Conservation (phyloP, 2,888 invertebrate species). For the Pyrrhia umbra region DNA sequence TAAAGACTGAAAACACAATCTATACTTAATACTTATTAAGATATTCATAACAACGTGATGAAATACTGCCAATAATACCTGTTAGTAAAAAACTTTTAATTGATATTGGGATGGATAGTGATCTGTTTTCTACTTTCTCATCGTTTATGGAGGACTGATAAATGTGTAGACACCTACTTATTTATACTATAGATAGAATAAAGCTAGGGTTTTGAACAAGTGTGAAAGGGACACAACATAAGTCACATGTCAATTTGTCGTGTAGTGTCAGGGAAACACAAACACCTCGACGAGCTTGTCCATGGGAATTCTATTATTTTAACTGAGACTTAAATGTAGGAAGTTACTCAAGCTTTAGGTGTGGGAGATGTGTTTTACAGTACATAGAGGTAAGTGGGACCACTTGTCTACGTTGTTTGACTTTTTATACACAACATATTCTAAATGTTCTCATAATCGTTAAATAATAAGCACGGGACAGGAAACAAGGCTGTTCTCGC, state of each 20-base stretch:
- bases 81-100: no score
- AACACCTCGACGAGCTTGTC: conserved; percentile 68
- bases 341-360: conserved; percentile 22
- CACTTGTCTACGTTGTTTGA: conserved; percentile 27
- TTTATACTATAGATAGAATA: no score
- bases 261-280: conserved; percentile 72
- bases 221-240: conserved; percentile 63
- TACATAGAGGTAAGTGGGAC: conserved; percentile 50
- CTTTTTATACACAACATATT: conserved; percentile 3
- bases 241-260: conserved; percentile 78
- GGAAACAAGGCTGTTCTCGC: neutral
- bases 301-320: conserved; percentile 36
- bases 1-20: no score
- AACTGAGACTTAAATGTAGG: conserved; percentile 31
- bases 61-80: no score
- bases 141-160: no score
- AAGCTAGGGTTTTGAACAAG: conserved; percentile 15
- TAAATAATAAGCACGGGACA: neutral
- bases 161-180: no score
- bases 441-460: neutral
- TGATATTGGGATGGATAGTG: no score
- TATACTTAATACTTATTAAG: no score
- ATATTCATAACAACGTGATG: no score
- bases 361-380: conserved; percentile 23
- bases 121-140: no score